Base-by-base conservation (phyloP, 2,888 invertebrate genomes). In the Chrysopilus asiliformis region DNA sequence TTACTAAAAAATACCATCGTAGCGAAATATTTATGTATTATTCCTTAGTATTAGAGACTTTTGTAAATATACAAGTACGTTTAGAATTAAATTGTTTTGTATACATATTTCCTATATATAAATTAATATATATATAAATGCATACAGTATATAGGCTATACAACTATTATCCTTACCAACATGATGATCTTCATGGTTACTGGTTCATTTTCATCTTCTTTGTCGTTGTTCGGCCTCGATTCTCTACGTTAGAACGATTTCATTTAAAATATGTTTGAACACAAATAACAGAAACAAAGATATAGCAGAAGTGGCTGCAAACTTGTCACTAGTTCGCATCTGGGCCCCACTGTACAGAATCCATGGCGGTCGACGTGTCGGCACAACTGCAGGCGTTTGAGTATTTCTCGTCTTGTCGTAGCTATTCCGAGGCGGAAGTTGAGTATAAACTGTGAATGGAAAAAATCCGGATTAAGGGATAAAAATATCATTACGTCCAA, bases 351-450 rank as follows among this genome's bases (percentile, higher is more conserved):
- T 59, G 34, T 55, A 45, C 24, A 57, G 49, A 24, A 54, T 49
- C 55, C 60, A 57, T n/a, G 58, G 55, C 33, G 61, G 53, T 35
- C 53, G 51, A 9, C 54, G 54, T 34, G 61, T 57, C 29, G 60
- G 56, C 10, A 53, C 50, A 8, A 53, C 49, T 18, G 53, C 51
- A 34, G 58, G 49, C 25, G 53, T 50, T 35, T 43, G 43, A 14
- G 45, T 39, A 24, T 45, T 49, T 41, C 56, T 49, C 32, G 49
- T 47, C 44, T 55, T 60, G 26, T 61, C 62, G 38, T 53, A 51
- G 27, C 53, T 56, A 42, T 56, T 55, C 7, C 53, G 51, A 24
- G 53, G 43, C 34, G 60, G 58, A 32, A 55, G 48, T 46, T 58
- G 58, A 14, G 60, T 56, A 37, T 58, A 48, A 34, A 53, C 60